Conservation (phyloP, 2,888 invertebrate genomes). For the Lottia gigantea region DNA sequence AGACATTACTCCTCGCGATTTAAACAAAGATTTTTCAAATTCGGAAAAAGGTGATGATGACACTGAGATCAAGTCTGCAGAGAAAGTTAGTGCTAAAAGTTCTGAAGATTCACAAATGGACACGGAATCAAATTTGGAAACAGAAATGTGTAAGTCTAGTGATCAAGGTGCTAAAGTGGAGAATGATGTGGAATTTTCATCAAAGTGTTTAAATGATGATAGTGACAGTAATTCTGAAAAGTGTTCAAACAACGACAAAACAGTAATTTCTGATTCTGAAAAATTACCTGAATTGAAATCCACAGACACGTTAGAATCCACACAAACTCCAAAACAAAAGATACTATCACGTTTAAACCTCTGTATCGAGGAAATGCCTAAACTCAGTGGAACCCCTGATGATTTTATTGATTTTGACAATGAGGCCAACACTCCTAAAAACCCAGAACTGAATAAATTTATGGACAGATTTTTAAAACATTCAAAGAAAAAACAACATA, state of each 20-base stretch:
- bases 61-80: conserved; percentile 13
- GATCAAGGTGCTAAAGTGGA: conserved; percentile 11
- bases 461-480: conserved; percentile 81
- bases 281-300: no score
- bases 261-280: not conserved
- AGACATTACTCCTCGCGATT: conserved; percentile 7
- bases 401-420: conserved; percentile 76
- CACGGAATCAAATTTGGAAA: conserved; percentile 10
- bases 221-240: conserved; percentile 4
- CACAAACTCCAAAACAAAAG: conserved; percentile 14
- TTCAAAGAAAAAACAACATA: conserved; percentile 66
- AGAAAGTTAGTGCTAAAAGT: not conserved
- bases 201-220: conserved; percentile 20
- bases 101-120: conserved; percentile 17
- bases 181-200: conserved; percentile 24
- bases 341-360: conserved; percentile 11
- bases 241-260: conserved; percentile 10
- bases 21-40: not conserved
- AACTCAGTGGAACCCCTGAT: conserved; percentile 72
- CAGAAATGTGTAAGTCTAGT: conserved; percentile 16
- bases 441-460: conserved; percentile 75
- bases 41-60: conserved; percentile 9
- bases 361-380: conserved; percentile 66
- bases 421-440: conserved; percentile 50
- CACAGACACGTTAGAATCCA: not conserved